A percentile compares a stretch with the other conserved stretches of the same genome.
Evolutionary conservation across 2,888 invertebrate species (phyloP).

Genomic region (Lissocephala sabroskyi): DNA sequence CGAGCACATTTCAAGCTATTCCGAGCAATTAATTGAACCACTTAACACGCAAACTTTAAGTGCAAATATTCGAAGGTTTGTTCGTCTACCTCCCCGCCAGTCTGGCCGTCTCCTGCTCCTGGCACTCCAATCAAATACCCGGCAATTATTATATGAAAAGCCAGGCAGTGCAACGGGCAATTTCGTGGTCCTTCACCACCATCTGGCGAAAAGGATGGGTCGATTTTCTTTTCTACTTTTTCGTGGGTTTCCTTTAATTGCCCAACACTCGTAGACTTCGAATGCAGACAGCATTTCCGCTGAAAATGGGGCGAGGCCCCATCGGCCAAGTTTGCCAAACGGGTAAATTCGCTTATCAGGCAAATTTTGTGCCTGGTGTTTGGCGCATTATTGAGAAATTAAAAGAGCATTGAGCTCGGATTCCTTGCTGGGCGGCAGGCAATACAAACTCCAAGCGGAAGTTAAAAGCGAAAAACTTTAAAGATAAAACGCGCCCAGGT

Average conservation of each 20-base stretch:
- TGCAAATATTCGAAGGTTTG: conserved; percentile 50
- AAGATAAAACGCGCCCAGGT: conserved; percentile 40
- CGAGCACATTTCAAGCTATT: conserved; percentile 48
- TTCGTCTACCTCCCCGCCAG: conserved; percentile 2
- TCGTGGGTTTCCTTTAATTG: conserved; percentile 39
- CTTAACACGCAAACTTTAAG: conserved; percentile 61
- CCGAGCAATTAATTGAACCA: conserved; percentile 58
- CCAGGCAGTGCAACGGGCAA: conserved; percentile 36
- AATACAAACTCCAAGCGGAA: conserved; percentile 16
- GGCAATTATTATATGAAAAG: conserved; percentile 53
- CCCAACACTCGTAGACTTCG: conserved; percentile 39
- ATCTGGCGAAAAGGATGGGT: too few species aligned
- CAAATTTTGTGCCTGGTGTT: conserved; percentile 35
- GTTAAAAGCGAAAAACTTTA: conserved; percentile 41
- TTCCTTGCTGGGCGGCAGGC: too few species aligned
- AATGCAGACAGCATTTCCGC: conserved; percentile 25
- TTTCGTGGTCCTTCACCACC: conserved; percentile 6
- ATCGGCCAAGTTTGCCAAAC: conserved; percentile 26
- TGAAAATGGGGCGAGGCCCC: conserved; percentile 16
- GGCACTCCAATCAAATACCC: too few species aligned
- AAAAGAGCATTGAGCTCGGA: too few species aligned
- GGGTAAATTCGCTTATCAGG: conserved; percentile 47
- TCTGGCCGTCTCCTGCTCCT: too few species aligned
- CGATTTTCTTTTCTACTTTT: conserved; percentile 5
- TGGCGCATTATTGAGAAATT: conserved; percentile 54